Conservation (phyloP, 2,797 vertebrate species). For the Pangasius sanitwongsei region DNA sequence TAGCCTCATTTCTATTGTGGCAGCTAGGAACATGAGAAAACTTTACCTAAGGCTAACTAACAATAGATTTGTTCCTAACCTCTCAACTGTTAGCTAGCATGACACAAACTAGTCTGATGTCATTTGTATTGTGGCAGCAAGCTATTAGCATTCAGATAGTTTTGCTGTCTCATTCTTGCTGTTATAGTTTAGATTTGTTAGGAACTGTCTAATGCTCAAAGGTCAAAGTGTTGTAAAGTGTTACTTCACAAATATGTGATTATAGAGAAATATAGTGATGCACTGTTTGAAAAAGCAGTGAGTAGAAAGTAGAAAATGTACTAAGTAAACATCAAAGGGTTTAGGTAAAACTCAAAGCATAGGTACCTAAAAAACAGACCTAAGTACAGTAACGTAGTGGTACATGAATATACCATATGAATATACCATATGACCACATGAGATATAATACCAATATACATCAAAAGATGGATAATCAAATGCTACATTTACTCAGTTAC, state of each 20-base stretch:
- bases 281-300: background rate
- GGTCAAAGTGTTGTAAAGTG: background rate
- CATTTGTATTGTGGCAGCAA: background rate
- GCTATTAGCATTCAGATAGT: background rate
- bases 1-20: background rate
- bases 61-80: background rate
- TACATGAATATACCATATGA: no score
- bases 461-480: background rate
- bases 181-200: background rate
- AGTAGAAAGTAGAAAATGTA: background rate
- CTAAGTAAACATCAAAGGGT: background rate
- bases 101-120: background rate
- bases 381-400: background rate
- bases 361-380: background rate
- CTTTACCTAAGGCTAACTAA: background rate
- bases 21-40: background rate
- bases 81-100: background rate
- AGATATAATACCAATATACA: background rate
- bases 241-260: background rate
- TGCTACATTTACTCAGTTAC: background rate
- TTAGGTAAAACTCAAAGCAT: background rate
- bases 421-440: background rate
- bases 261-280: background rate
- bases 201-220: background rate
- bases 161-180: background rate